A percentile compares a stretch with the other conserved stretches of the same genome.
Evolutionary conservation across 53 echinoderm and acorn worm species (phyloP).

Genomic region (Zoroaster sp.): DNA sequence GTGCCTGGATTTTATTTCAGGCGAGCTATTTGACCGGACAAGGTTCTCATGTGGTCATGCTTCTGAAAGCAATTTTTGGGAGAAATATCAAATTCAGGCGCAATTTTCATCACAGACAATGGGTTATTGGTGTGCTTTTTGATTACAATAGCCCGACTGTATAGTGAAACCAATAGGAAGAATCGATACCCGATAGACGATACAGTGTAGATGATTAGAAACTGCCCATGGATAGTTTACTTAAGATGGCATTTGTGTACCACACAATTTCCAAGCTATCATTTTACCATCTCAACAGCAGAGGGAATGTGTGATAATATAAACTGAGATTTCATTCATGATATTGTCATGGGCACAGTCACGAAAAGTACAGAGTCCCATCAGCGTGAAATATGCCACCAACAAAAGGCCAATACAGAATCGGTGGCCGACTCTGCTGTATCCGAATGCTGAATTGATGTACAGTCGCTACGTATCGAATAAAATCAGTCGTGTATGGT

Average conservation of each 20-base stretch:
- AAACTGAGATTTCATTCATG: not conserved
- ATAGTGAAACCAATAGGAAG: not conserved
- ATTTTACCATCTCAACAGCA: not conserved
- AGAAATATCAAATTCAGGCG: conserved; percentile 28
- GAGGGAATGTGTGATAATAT: not conserved
- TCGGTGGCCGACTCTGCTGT: not conserved
- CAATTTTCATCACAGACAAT: not conserved
- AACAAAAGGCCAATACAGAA: not conserved
- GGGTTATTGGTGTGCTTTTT: not conserved
- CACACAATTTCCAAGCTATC: conserved; percentile 40
- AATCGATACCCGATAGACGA: conserved; percentile 3
- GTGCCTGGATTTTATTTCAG: not conserved
- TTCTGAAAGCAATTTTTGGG: not conserved
- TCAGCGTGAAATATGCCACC: not conserved
- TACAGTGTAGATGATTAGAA: not conserved
- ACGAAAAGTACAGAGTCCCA: not conserved
- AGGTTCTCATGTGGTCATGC: not conserved
- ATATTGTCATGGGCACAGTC: not conserved
- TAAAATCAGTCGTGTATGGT: conserved; percentile 3
- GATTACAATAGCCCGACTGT: not conserved
- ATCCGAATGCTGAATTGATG: not conserved
- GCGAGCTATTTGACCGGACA: not conserved
- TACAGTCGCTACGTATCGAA: not conserved
- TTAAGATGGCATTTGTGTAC: not conserved
- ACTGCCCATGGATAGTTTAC: too few relatives aligned